Base-by-base conservation (phyloP, 1,140 invertebrate species). In the Magallana angulata region DNA sequence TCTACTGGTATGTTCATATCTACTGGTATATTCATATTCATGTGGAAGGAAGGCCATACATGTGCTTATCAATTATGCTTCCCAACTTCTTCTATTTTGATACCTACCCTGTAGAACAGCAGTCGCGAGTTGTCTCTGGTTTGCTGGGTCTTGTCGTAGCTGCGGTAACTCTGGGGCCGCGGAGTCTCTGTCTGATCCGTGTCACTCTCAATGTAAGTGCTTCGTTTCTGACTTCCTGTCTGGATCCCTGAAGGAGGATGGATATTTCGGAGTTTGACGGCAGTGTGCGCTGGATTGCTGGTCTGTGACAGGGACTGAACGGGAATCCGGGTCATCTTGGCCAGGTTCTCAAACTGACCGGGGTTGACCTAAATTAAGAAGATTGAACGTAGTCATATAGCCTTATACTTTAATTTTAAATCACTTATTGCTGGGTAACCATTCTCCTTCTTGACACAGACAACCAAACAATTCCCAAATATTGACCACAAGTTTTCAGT, bases 281-380 rank as follows among this genome's bases (percentile, higher is more conserved):
- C 24, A 30, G 68, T 76, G 68, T 36, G 24, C 7, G 11, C 30
- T 2, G 11, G 11, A 12, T 76, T 76, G 68, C 18, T 30, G 68
- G 68, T 8, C 18, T 76, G 11, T 12, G 8, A 30, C 24, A 30
- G 11, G 68, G 68, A 76, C 5, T 18, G 30, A 8, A 30, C 24
- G 9, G 68, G 24, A 18, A 76, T 76, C 36, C 68, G 24, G 7
- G 68, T 76, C 68, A 76, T 76, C 68, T 76, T 76, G 68, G 68
- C 68, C 68, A 76, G 30, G 36, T 76, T 76, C 24, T 76, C 68
- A 76, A 36, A 76, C 68, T 76, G 68, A 76, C 68, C 68, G 8
- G 68, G 68, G 68, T 76, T 76, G 24, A 76, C 24, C 68, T 76
- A 48, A 48, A 48, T 48, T 48, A 48, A 48, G 36, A 48, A 48